Conservation (phyloP, 2,797 vertebrate genomes). For the Poecile montanus region DNA sequence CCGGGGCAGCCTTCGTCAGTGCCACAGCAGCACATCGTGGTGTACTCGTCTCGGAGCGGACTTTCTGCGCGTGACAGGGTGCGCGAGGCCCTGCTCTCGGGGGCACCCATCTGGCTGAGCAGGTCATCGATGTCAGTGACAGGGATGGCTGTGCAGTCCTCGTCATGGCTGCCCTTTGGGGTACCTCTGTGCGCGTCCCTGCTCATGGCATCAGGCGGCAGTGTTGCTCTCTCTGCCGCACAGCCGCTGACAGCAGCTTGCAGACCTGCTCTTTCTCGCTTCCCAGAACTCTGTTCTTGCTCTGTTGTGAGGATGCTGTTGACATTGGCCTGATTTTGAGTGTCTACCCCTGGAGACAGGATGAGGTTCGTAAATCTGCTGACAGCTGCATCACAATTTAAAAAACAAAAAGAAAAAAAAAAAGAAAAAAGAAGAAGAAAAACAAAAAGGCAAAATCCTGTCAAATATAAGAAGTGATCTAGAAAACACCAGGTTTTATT, state of each 20-base stretch:
- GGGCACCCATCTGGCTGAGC: slow-evolving; percentile 68
- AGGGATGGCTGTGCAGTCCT: slow-evolving; percentile 43
- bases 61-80: background rate
- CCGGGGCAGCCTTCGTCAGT: background rate
- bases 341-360: slow-evolving; percentile 73
- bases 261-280: slow-evolving; percentile 1
- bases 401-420: background rate
- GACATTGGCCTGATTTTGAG: slow-evolving; percentile 46
- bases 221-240: background rate
- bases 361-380: slow-evolving; percentile 79
- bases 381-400: slow-evolving; percentile 77
- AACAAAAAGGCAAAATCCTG: background rate
- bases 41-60: slow-evolving; percentile 5
- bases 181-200: background rate
- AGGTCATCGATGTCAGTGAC: slow-evolving; percentile 79
- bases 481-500: background rate
- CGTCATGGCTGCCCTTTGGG: background rate
- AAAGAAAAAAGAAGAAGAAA: no score
- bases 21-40: slow-evolving; percentile 51
- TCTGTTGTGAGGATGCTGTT: background rate
- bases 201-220: background rate
- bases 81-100: background rate
- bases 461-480: background rate
- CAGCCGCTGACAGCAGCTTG: background rate
- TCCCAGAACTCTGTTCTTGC: slow-evolving; percentile 3